Base-by-base conservation (phyloP, 2,113 vertebrate genomes). In the Argyrosomus japonicus region DNA sequence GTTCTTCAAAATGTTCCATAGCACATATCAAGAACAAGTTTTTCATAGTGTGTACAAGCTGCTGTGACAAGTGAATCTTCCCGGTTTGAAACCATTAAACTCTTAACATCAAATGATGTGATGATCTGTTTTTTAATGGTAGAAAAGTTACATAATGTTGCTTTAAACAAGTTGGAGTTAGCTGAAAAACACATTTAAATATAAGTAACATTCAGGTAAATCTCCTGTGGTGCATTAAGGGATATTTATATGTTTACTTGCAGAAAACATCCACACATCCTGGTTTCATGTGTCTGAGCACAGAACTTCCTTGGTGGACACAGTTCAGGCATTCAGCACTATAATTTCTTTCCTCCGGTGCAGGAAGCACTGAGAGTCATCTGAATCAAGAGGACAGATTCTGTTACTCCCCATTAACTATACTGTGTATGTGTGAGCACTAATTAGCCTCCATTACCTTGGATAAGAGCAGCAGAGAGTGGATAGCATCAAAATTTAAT, bases 401-500 rank as follows among this genome's bases (percentile, higher is more conserved):
- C 88, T 90, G 91, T 90, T 93, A 87, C 87, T 87, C 79, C 85
- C 91, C 91, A 94, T 93, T 94, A 93, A 90, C 83, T 87, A 88
- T 70, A 74, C 77, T 56, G 81, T 77, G 87, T 85, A 86, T 89
- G 87, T 89, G 85, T 84, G 79, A 86, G 88, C 75, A 63, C 85
- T 91, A 93, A 93, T 93, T 92, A 92, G 88, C 89, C 82, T 91
- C 90, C 90, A 92, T 93, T 93, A 93, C 82, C 84, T 87, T 27
- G 82, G 89, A 93, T 89, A 94, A 92, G 82, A 93, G 92, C 88
- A 84, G 91, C 89, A 91, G 88, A 91, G 93, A 89, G 83, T 86
- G 88, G 80, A 92, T 87, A 85, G 87, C 91, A 93, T 94, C 90
- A 94, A 93, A 93, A 74, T 93, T 93, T 93, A 94, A 95, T 92